phyloP scores from a whole-genome alignment of 2,113 vertebrate species.

The Cochlearius cochlearius region DNA sequence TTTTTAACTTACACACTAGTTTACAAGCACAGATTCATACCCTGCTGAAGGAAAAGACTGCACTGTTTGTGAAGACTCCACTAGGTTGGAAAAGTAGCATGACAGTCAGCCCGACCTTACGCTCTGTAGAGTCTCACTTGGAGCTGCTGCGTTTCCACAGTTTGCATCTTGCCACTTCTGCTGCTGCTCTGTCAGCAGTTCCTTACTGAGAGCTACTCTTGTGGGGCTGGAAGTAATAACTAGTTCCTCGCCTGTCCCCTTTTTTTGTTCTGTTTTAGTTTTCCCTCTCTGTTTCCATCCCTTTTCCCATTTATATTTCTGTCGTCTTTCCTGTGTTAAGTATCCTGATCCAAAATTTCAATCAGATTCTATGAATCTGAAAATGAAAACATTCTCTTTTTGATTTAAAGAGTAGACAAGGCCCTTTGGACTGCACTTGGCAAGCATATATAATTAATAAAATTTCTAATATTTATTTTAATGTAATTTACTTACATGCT shows the following conservation, averaged over 20 bases:
- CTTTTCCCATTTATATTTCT: background rate
- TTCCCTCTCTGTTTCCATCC: background rate
- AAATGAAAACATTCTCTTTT: background rate
- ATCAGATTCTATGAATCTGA: slow-evolving; percentile 6
- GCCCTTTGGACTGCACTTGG: background rate
- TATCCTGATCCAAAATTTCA: background rate
- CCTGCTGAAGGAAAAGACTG: background rate
- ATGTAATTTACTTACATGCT: background rate
- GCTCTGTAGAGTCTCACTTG: fast-evolving
- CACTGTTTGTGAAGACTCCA: background rate
- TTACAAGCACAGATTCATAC: background rate
- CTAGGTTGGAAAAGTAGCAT: background rate
- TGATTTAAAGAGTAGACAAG: background rate
- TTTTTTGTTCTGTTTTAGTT: background rate
- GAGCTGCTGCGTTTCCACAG: background rate
- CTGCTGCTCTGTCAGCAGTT: background rate
- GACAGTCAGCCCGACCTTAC: background rate
- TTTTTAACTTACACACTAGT: background rate
- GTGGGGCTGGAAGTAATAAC: background rate
- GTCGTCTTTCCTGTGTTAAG: background rate
- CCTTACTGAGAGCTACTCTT: background rate
- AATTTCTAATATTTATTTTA: slow-evolving; percentile 25
- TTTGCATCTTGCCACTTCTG: background rate
- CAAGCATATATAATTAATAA: background rate
- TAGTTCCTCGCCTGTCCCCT: background rate